phyloP scores from a whole-genome alignment of 2,888 invertebrate species.

The Drepana falcataria region DNA sequence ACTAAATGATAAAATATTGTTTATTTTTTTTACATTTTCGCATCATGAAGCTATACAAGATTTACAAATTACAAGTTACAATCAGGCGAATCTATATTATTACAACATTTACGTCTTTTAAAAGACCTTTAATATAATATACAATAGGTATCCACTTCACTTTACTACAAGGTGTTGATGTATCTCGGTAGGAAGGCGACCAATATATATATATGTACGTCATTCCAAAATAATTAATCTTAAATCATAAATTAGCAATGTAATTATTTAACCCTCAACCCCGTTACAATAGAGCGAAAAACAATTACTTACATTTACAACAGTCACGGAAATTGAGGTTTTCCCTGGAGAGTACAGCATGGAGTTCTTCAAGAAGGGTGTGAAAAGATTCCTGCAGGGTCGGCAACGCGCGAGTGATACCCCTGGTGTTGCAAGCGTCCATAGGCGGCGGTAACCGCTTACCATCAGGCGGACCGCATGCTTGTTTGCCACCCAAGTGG shows the following conservation, averaged over 20 bases:
- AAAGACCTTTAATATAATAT: not conserved
- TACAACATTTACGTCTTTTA: not conserved
- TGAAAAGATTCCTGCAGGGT: too few relatives aligned
- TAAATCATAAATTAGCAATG: not conserved
- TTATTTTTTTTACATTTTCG: conserved; percentile 25
- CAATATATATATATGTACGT: not conserved
- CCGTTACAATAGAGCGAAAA: not conserved
- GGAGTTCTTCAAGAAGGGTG: too few relatives aligned
- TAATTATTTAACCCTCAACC: conserved; percentile 3
- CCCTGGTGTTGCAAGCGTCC: too few relatives aligned
- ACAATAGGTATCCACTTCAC: not conserved
- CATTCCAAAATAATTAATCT: not conserved
- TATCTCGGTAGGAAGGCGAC: conserved; percentile 1
- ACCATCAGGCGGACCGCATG: too few relatives aligned
- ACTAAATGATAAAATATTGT: conserved; percentile 22
- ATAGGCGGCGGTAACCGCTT: too few relatives aligned
- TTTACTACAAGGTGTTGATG: not conserved
- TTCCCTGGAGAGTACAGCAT: too few relatives aligned
- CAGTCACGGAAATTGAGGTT: not conserved
- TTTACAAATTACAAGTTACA: conserved; percentile 23
- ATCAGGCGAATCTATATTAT: conserved; percentile 16
- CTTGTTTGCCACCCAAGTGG: too few relatives aligned
- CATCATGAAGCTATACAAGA: conserved; percentile 32
- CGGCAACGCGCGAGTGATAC: too few relatives aligned
- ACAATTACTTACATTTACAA: conserved; percentile 1